phyloP scores from a whole-genome alignment of 2,888 invertebrate species.

The Rhaphigaster nebulosa region DNA sequence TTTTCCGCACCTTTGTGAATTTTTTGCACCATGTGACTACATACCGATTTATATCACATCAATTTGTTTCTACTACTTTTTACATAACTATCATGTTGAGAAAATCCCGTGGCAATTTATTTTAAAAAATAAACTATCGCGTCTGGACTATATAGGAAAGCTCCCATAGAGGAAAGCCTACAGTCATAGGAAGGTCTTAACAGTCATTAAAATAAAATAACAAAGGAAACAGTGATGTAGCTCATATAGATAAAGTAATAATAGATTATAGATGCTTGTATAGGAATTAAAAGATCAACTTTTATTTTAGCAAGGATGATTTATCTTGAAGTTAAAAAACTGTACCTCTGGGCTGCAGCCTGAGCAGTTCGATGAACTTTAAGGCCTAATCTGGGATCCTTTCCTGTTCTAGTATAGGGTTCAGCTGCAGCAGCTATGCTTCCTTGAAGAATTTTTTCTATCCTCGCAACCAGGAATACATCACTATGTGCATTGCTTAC shows the following conservation, averaged over 20 bases:
- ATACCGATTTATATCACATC: no score
- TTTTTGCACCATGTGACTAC: no score
- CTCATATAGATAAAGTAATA: neutral
- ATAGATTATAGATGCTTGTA: neutral
- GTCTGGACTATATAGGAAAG: no score
- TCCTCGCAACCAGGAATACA: conserved; percentile 90
- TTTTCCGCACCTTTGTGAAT: no score
- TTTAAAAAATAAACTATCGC: no score
- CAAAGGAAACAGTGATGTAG: neutral
- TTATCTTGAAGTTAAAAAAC: neutral
- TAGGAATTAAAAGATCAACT: neutral
- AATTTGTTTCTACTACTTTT: no score
- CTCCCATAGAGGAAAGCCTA: no score
- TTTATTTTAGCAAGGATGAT: neutral
- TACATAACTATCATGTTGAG: no score
- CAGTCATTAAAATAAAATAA: neutral
- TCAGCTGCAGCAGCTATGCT: conserved; percentile 87
- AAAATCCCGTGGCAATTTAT: no score
- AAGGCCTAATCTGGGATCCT: conserved; percentile 82
- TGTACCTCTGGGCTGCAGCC: conserved; percentile 78
- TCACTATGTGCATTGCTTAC: conserved; percentile 91
- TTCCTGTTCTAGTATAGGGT: conserved; percentile 86
- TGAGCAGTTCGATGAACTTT: conserved; percentile 87
- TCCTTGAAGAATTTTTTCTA: conserved; percentile 94
- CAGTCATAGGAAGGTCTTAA: neutral